Evolutionary conservation across 2,888 invertebrate genomes (phyloP), one percentile per base, ranked within the genome.

Genomic region (Antheraea assamensis): DNA sequence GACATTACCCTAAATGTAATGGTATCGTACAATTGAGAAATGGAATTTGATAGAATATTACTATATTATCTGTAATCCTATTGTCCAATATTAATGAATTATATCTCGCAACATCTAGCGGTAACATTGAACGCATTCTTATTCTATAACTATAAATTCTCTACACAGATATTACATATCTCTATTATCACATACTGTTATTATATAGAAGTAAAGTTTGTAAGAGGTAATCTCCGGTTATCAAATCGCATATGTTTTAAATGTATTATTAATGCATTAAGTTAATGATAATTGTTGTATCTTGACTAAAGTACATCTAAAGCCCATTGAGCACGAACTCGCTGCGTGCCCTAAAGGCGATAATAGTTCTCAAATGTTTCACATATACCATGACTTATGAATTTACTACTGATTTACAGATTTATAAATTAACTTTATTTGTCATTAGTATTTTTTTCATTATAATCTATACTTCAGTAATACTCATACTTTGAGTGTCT

Each of bases 271-370:
- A 30, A 17, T 15, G 2, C 7, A 58, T 58, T 66, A 66, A 30
- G 66, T 66, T 31, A 19, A 66, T 30, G 30, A 64, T 30, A 64
- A 66, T 68, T 68, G 21, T 15, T 10, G 21, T 35, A 68, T 68
- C 21, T 68, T 27, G 8, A 15, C 31, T 66, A 35, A 35, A 68
- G 21, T 68, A 68, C 21, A 35, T 68, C 10, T 19, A n/a, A 68
- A 19, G 66, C 35, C n/a, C 8, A 68, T 68, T 68, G 19, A 68
- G 35, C 66, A 68, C 66, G 66, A 68, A 68, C 66, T 68, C 35
- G 66, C 31, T n/a, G 31, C 66, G 66, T 68, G 35, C 66, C n/a
- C 66, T 68, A 68, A 21, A 68, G n/a, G 21, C 66, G 35, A 68
- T 68, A 61, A 61, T 61, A 27, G 8, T 31, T 68, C n/a, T 35